These are phyloP conservation scores for Cheilosia impressa DNA, from an alignment of 2,888 invertebrate genomes.

Conservation along the genomic window DNA sequence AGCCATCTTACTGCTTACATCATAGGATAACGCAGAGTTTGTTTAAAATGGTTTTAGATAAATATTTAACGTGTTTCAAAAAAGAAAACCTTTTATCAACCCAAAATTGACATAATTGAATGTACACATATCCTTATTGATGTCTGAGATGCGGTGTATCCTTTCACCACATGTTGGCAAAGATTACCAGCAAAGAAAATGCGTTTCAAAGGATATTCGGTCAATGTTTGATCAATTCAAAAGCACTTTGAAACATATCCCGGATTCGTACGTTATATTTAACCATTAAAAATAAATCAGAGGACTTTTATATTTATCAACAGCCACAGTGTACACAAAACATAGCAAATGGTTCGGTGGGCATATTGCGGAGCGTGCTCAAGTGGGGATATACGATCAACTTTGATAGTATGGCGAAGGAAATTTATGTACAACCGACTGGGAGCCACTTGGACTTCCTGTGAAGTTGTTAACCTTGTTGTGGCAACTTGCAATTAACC, in stretches of 20 bases:
- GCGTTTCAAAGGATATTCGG: slow-evolving; percentile 52
- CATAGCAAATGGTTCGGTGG: slow-evolving; percentile 1
- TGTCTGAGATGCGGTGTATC: slow-evolving; percentile 16
- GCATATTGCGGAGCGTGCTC: slow-evolving; percentile 55
- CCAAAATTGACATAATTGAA: slow-evolving; percentile 49
- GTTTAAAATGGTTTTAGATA: slow-evolving; percentile 44
- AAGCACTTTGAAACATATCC: slow-evolving; percentile 25
- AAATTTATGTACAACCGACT: slow-evolving; percentile 15
- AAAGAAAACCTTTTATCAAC: slow-evolving; percentile 34
- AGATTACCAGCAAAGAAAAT: slow-evolving; percentile 19
- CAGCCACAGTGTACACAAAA: slow-evolving; percentile 45
- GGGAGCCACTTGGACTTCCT: not conserved
- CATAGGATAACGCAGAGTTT: slow-evolving; percentile 47
- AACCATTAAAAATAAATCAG: slow-evolving; percentile 66
- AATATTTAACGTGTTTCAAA: slow-evolving; percentile 30
- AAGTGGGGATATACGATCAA: slow-evolving; percentile 58
- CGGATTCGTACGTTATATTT: slow-evolving; percentile 18
- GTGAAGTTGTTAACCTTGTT: slow-evolving; percentile 49
- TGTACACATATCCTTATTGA: slow-evolving; percentile 42
- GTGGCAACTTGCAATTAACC: slow-evolving; percentile 68
- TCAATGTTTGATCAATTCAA: slow-evolving; percentile 68
- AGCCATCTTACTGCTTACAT: slow-evolving; percentile 41
- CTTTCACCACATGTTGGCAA: slow-evolving; percentile 39
- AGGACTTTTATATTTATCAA: slow-evolving; percentile 11
- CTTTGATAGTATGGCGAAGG: slow-evolving; percentile 38